Evolutionary conservation across 2,888 invertebrate genomes (phyloP).

Genomic region (Metalampra italica): DNA sequence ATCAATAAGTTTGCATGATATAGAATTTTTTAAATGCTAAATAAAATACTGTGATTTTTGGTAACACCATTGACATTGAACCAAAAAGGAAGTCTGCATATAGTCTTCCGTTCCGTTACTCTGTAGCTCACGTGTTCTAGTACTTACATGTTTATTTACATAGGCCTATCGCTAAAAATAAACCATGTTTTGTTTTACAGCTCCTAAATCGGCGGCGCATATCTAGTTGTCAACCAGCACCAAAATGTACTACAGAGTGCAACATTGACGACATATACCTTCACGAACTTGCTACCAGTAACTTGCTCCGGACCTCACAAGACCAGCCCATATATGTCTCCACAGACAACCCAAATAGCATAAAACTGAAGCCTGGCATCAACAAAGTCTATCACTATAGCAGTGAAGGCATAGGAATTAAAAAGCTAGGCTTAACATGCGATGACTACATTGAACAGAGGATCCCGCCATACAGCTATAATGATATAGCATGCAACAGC

Average conservation of each 20-base stretch:
- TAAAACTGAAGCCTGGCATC: conserved; percentile 10
- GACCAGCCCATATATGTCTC: conserved; percentile 18
- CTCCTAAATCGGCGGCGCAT: conserved; percentile 58
- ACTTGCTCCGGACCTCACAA: conserved; percentile 17
- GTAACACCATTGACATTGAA: conserved; percentile 55
- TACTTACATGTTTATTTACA: background rate
- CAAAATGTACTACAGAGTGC: conserved; percentile 42
- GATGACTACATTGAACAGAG: conserved; percentile 66
- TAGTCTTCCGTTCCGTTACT: conserved; percentile 13
- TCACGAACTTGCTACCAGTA: conserved; percentile 32
- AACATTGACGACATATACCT: conserved; percentile 49
- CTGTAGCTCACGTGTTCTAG: conserved; percentile 35
- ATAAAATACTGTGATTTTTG: no score
- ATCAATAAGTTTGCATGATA: no score
- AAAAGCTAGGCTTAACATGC: conserved; percentile 42
- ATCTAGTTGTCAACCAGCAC: conserved; percentile 57
- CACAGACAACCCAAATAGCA: conserved; percentile 20
- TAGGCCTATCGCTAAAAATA: conserved; percentile 2
- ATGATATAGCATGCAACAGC: conserved; percentile 40
- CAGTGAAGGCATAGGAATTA: conserved; percentile 39
- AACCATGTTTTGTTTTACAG: conserved; percentile 28
- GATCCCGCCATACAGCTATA: conserved; percentile 31
- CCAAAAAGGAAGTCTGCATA: conserved; percentile 30
- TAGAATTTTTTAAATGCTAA: no score
- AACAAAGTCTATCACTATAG: conserved; percentile 22